phyloP scores from a whole-genome alignment of 2,113 vertebrate species.

The Leucosticte australis region DNA sequence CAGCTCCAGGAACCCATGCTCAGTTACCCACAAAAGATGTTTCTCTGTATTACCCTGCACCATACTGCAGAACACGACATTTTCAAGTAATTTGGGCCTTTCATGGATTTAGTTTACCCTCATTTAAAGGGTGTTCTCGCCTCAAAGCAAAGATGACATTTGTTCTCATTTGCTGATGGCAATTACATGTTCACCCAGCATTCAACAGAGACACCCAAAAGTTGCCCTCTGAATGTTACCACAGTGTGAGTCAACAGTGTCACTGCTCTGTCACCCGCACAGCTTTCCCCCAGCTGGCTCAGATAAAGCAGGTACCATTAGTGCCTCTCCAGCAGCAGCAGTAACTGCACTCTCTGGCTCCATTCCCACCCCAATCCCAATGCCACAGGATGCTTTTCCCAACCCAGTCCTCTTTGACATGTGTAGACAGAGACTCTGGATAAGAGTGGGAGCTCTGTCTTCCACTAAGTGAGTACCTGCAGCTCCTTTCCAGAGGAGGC shows the following conservation, averaged over 20 bases:
- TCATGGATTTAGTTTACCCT: background rate
- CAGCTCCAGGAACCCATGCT: background rate
- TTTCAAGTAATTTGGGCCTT: background rate
- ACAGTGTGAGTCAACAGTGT: background rate
- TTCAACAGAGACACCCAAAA: background rate
- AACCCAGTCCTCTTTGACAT: background rate
- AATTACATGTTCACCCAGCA: background rate
- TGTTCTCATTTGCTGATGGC: background rate
- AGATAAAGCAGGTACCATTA: background rate
- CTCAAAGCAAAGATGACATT: background rate
- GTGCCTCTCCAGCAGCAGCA: background rate
- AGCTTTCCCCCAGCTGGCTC: background rate
- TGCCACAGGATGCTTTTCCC: background rate
- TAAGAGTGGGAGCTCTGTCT: background rate
- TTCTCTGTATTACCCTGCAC: background rate
- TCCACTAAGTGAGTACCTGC: background rate
- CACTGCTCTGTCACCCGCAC: background rate
- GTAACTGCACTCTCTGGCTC: background rate
- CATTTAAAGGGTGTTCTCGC: background rate
- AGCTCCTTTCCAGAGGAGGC: background rate
- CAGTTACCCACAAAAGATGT: background rate
- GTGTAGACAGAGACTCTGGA: background rate
- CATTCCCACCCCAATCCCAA: accelerated
- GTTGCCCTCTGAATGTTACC: background rate
- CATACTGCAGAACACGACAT: background rate